Evolutionary conservation across 2,797 vertebrate species (phyloP).

Genomic region (Sarcophilus harrisii): DNA sequence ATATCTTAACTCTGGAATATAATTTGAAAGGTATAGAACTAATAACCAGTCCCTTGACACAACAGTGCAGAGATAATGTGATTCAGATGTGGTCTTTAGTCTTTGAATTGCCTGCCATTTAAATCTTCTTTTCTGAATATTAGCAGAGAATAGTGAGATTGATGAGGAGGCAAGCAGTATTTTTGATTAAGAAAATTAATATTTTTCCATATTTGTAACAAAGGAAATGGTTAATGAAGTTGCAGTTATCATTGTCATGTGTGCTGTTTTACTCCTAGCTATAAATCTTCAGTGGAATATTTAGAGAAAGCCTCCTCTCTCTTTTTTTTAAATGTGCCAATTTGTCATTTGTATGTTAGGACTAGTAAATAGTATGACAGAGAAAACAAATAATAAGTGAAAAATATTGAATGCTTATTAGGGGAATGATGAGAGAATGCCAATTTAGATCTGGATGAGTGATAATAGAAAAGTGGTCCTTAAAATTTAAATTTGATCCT

Average conservation of each 20-base stretch:
- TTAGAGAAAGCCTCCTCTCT: neutral
- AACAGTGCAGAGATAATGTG: constrained; percentile 15
- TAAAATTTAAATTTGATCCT: neutral
- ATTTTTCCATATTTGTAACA: neutral
- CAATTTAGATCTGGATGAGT: neutral
- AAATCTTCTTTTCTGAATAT: constrained; percentile 21
- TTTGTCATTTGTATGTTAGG: neutral
- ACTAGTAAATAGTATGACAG: neutral
- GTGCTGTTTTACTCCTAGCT: constrained; percentile 13
- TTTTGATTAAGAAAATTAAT: constrained; percentile 13
- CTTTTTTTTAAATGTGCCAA: neutral
- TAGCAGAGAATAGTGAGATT: constrained; percentile 28
- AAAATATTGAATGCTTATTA: neutral
- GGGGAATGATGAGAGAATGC: neutral
- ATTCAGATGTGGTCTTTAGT: neutral
- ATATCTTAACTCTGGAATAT: neutral
- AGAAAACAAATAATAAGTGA: neutral
- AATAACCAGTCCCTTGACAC: constrained; percentile 12
- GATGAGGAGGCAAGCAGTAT: constrained; percentile 32
- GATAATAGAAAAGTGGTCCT: neutral
- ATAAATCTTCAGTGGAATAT: constrained; percentile 26
- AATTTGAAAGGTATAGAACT: neutral
- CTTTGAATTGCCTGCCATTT: constrained; percentile 30
- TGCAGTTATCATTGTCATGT: neutral
- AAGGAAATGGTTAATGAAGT: constrained; percentile 18